phyloP scores from a whole-genome alignment of 2,888 invertebrate species.

The Chrysopilus asiliformis region DNA sequence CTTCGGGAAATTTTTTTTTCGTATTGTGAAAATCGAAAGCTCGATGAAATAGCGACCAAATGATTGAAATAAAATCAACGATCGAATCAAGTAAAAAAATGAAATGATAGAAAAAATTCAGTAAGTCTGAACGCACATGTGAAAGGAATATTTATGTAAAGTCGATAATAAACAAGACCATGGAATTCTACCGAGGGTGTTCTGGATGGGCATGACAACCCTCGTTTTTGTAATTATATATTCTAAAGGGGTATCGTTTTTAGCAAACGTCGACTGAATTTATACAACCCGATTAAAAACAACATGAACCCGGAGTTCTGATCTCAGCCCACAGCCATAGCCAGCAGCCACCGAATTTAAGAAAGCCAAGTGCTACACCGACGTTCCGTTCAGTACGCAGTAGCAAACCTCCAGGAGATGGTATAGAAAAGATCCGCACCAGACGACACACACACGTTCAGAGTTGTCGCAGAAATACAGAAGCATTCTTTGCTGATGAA shows the following conservation, averaged over 20 bases:
- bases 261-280: slow-evolving; percentile 14
- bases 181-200: slow-evolving; percentile 1
- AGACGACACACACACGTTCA: neutral
- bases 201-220: slow-evolving; percentile 6
- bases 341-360: no score
- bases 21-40: no score
- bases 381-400: neutral
- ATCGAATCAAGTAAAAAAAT: no score
- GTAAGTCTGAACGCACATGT: no score
- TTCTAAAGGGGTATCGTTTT: slow-evolving; percentile 13
- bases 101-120: no score
- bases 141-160: slow-evolving; percentile 4
- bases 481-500: no score
- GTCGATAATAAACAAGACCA: slow-evolving; percentile 2
- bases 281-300: slow-evolving; percentile 13
- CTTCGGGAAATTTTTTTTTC: no score
- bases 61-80: no score
- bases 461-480: neutral
- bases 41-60: no score
- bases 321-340: neutral
- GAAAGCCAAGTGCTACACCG: no score
- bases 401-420: neutral
- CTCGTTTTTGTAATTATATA: slow-evolving; percentile 13
- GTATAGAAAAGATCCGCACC: neutral
- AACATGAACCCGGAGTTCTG: slow-evolving; percentile 6